phyloP scores from a whole-genome alignment of 2,797 vertebrate genomes.

The Cetoscarus ocellatus region DNA sequence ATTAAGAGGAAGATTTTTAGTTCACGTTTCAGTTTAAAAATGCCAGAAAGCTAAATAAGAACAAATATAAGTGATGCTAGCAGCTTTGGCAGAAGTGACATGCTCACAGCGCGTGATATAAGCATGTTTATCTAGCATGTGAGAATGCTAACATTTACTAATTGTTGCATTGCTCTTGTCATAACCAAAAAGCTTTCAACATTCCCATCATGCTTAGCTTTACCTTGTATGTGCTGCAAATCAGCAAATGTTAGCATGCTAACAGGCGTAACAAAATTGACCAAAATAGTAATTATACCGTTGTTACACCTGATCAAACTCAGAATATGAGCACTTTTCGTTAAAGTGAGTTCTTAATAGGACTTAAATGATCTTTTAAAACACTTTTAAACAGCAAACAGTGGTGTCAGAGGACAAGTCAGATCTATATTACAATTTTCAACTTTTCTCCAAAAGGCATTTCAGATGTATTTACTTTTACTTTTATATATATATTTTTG shows the following conservation, averaged over 20 bases:
- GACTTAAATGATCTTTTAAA: too few species aligned
- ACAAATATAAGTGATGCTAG: background rate
- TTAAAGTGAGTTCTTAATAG: too few species aligned
- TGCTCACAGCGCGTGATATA: slow-evolving; percentile 1
- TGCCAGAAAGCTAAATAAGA: too few species aligned
- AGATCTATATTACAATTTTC: too few species aligned
- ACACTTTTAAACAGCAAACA: too few species aligned
- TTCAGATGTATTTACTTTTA: too few species aligned
- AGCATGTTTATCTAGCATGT: background rate
- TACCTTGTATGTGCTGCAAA: background rate
- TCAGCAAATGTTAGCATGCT: slow-evolving; percentile 9
- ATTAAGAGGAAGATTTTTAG: too few species aligned
- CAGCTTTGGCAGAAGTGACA: background rate
- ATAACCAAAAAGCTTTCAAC: slow-evolving; percentile 10
- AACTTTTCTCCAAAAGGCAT: too few species aligned
- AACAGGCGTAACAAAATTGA: background rate
- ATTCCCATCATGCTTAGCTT: slow-evolving; percentile 13
- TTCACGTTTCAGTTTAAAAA: too few species aligned
- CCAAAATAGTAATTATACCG: background rate
- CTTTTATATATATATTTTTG: too few species aligned
- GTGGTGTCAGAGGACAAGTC: too few species aligned
- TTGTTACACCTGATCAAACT: background rate
- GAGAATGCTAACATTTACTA: slow-evolving; percentile 17
- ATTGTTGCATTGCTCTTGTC: slow-evolving; percentile 5
- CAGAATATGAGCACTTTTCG: too few species aligned